These are phyloP conservation scores for Ophioninae sp. DNA, from an alignment of 2,888 invertebrate species.

Conservation along the genomic window DNA sequence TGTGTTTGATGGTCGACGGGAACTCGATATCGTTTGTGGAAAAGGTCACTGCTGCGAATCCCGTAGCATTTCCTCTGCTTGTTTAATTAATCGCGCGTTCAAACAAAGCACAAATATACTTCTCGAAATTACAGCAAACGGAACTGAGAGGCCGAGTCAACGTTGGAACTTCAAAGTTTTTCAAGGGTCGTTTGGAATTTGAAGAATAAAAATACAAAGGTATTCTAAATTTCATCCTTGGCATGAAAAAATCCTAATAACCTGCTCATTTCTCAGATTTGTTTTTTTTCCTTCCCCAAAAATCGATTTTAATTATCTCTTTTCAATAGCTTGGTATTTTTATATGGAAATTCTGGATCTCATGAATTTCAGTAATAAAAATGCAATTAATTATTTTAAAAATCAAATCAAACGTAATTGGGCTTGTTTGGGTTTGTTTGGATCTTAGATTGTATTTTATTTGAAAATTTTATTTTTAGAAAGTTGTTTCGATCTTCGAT, in stretches of 20 bases:
- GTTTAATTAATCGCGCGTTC: conserved; percentile 35
- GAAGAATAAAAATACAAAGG: not conserved
- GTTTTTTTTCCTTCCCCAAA: not conserved
- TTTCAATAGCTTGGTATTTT: not conserved
- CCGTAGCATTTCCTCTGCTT: conserved; percentile 15
- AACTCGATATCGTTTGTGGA: conserved; percentile 30
- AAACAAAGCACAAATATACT: conserved; percentile 18
- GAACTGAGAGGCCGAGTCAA: not conserved
- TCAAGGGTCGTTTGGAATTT: not conserved
- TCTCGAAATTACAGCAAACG: conserved; percentile 15
- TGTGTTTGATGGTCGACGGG: conserved; percentile 16
- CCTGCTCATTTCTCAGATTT: not conserved
- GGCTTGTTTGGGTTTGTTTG: too few species aligned
- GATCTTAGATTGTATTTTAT: too few species aligned
- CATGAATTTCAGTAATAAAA: not conserved
- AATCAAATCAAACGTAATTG: too few species aligned
- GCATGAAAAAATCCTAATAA: too few species aligned
- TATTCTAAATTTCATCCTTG: too few species aligned
- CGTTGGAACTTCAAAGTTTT: not conserved
- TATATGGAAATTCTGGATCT: not conserved
- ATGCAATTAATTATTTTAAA: too few species aligned
- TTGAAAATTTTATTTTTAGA: too few species aligned
- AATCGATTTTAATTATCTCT: not conserved
- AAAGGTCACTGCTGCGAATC: conserved; percentile 30
- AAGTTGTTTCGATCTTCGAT: too few species aligned